Percentiles rank a stretch among this genome's conserved stretches.
phyloP scores from a whole-genome alignment of 1,140 invertebrate species.

The Heliconius congener region DNA sequence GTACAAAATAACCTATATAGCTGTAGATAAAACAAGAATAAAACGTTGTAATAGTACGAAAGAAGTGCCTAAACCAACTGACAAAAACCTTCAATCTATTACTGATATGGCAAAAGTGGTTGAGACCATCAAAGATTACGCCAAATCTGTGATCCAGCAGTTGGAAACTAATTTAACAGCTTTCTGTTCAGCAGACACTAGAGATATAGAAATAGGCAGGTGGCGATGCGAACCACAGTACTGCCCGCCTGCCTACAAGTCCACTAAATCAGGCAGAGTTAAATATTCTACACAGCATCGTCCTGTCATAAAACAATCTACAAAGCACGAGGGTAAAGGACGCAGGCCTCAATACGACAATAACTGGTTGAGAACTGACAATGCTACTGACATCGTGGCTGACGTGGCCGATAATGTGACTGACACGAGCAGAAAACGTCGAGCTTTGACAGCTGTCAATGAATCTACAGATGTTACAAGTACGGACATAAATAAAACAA shows the following conservation, averaged over 20 bases:
- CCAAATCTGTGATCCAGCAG: constrained; percentile 46
- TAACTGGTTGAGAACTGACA: constrained; percentile 31
- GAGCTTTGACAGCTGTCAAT: constrained; percentile 22
- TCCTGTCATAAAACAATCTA: constrained; percentile 47
- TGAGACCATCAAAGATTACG: constrained; percentile 42
- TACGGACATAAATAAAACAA: not conserved
- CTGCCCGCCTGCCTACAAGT: constrained; percentile 42
- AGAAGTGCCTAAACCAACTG: not conserved
- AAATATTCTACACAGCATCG: constrained; percentile 57
- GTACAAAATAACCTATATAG: constrained; percentile 49
- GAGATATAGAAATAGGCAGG: constrained; percentile 25
- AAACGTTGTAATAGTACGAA: constrained; percentile 56
- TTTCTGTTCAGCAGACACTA: constrained; percentile 45
- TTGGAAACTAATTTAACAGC: constrained; percentile 48
- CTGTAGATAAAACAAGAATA: constrained; percentile 49
- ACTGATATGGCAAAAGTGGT: constrained; percentile 48
- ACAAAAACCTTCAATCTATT: constrained; percentile 14
- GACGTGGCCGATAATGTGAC: constrained; percentile 22
- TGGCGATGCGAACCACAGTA: constrained; percentile 25
- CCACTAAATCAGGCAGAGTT: constrained; percentile 50
- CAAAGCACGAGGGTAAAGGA: constrained; percentile 44
- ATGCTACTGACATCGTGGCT: not conserved
- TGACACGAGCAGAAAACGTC: constrained; percentile 9
- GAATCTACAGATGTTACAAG: not conserved
- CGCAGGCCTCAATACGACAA: constrained; percentile 23